Percentiles rank a stretch among this genome's conserved stretches.
Evolutionary conservation across 2,797 vertebrate genomes (phyloP).

Genomic region (Alauda arvensis): DNA sequence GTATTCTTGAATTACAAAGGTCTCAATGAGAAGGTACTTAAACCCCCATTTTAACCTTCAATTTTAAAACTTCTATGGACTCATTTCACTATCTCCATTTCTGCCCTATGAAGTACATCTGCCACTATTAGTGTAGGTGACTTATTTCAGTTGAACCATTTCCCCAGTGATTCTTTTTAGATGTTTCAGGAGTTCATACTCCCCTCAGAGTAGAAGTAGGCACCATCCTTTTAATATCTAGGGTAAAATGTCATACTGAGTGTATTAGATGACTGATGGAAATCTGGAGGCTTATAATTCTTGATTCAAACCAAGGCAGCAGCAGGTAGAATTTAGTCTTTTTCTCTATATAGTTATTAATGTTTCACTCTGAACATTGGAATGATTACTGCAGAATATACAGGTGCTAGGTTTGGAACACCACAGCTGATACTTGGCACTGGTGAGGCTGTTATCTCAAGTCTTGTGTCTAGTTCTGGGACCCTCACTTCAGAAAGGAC

Average conservation of each 20-base stretch:
- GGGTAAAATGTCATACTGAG: background rate
- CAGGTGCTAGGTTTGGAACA: background rate
- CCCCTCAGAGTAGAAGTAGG: background rate
- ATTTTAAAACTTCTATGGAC: background rate
- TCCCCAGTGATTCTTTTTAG: background rate
- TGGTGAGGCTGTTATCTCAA: background rate
- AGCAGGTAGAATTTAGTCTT: background rate
- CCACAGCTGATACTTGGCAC: background rate
- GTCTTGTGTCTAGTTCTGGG: background rate
- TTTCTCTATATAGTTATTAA: background rate
- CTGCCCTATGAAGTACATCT: background rate
- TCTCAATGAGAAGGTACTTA: background rate
- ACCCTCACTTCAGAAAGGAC: background rate
- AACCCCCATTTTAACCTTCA: background rate
- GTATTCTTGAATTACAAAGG: background rate
- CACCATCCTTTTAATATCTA: background rate
- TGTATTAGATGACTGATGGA: background rate
- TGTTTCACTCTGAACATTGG: background rate
- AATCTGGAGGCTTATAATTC: background rate
- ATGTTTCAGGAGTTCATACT: background rate
- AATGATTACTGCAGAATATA: background rate
- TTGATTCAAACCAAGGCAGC: background rate
- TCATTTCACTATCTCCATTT: background rate
- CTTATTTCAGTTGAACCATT: background rate
- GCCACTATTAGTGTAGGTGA: background rate